A percentile compares a stretch with the other conserved stretches of the same genome.
Conservation (phyloP, 1,140 invertebrate species). For the Drosophila parabipectinata region DNA sequence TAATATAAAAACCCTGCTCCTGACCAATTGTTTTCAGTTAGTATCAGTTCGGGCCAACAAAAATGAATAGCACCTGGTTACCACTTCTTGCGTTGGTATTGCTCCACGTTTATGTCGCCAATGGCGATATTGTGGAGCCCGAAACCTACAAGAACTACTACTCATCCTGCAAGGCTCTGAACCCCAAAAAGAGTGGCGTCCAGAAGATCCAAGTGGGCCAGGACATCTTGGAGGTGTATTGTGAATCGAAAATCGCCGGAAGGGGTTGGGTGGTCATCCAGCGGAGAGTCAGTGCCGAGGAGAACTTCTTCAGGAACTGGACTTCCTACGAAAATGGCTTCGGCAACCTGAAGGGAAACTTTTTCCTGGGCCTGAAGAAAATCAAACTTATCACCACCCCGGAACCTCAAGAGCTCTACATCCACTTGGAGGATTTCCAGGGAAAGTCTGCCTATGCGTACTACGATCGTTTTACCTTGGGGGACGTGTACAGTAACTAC, state of each 20-base stretch:
- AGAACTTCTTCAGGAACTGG: constrained; percentile 51
- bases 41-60: constrained; percentile 4
- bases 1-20: constrained; percentile 5
- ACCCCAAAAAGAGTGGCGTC: constrained; percentile 33
- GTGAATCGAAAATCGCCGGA: constrained; percentile 29
- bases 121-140: not conserved
- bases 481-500: constrained; percentile 29
- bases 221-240: constrained; percentile 34
- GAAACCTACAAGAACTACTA: not conserved
- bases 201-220: constrained; percentile 30
- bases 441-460: constrained; percentile 34
- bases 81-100: constrained; percentile 11
- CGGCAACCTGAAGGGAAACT: constrained; percentile 25
- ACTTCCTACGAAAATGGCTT: constrained; percentile 31
- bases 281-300: constrained; percentile 29
- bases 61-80: constrained; percentile 29
- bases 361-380: constrained; percentile 36
- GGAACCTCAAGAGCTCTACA: constrained; percentile 30
- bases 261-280: constrained; percentile 42
- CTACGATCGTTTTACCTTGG: constrained; percentile 29
- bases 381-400: constrained; percentile 20
- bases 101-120: constrained; percentile 8
- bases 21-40: not conserved
- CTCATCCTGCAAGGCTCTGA: constrained; percentile 24
- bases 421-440: constrained; percentile 38